phyloP scores from a whole-genome alignment of 2,888 invertebrate genomes.

The Tenthredo scrophulariae region DNA sequence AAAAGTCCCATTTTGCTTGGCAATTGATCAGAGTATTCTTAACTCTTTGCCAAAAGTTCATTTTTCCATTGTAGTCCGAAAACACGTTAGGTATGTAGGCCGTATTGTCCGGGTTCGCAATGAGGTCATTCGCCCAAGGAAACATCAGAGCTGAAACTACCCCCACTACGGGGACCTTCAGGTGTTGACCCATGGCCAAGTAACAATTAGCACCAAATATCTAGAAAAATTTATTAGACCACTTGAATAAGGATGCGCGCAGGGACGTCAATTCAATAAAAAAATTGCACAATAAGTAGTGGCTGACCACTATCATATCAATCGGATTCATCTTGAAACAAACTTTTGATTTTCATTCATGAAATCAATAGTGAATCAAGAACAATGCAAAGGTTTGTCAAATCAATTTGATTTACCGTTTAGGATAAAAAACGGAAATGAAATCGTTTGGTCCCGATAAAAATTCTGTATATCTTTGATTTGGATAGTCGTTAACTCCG shows the following conservation, averaged over 20 bases:
- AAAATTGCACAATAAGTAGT: background rate
- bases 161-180: conserved; percentile 64
- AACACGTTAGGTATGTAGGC: conserved; percentile 61
- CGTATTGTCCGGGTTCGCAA: conserved; percentile 62
- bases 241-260: background rate
- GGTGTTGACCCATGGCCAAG: conserved; percentile 63
- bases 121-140: conserved; percentile 59
- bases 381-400: background rate
- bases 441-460: background rate
- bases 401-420: too few species aligned
- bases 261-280: background rate
- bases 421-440: background rate
- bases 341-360: background rate
- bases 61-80: conserved; percentile 9
- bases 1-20: conserved; percentile 39
- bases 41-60: conserved; percentile 64
- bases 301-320: background rate
- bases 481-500: too few species aligned
- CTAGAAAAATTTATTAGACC: conserved; percentile 55
- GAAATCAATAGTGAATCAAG: background rate
- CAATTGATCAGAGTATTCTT: conserved; percentile 58
- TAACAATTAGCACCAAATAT: conserved; percentile 64
- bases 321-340: background rate
- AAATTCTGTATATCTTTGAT: background rate
- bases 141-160: conserved; percentile 56